Evolutionary conservation across 2,888 invertebrate species (phyloP).

Genomic region (Andrena marginata): DNA sequence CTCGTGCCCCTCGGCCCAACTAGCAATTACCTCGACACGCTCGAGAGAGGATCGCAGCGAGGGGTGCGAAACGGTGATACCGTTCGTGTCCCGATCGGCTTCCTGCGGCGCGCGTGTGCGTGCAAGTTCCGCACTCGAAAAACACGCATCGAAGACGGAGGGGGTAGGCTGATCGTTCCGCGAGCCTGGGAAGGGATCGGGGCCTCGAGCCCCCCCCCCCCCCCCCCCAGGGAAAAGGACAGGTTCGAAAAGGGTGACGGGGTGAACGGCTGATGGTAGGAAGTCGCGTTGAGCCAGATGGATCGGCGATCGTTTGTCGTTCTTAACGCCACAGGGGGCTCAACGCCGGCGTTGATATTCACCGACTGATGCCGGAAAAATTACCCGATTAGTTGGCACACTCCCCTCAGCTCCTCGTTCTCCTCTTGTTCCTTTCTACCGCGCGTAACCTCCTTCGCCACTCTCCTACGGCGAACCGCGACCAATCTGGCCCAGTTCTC

Average conservation of each 20-base stretch:
- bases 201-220: constrained; percentile 17
- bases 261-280: constrained; percentile 63
- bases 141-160: constrained; percentile 50
- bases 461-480: constrained; percentile 6
- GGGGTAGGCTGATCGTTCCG: constrained; percentile 44
- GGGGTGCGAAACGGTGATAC: constrained; percentile 48
- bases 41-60: constrained; percentile 48
- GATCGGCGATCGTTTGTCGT: constrained; percentile 85
- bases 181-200: constrained; percentile 60
- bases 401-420: constrained; percentile 20
- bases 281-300: constrained; percentile 83
- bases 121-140: constrained; percentile 52
- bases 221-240: constrained; percentile 43
- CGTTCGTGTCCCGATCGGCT: constrained; percentile 32
- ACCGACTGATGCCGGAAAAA: constrained; percentile 85
- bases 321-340: constrained; percentile 82
- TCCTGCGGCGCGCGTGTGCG: constrained; percentile 3
- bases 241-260: constrained; percentile 49
- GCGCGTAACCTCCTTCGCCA: constrained; percentile 7
- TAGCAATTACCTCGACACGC: constrained; percentile 66
- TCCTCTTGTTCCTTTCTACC: constrained; percentile 54
- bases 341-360: constrained; percentile 83
- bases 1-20: constrained; percentile 35
- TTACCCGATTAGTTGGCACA: constrained; percentile 83
- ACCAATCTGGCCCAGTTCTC: constrained; percentile 52